A percentile compares a stretch with the other conserved stretches of the same genome.
These are phyloP conservation scores for Phaonia tiefii DNA, from an alignment of 2,888 invertebrate species.

Conservation along the genomic window DNA sequence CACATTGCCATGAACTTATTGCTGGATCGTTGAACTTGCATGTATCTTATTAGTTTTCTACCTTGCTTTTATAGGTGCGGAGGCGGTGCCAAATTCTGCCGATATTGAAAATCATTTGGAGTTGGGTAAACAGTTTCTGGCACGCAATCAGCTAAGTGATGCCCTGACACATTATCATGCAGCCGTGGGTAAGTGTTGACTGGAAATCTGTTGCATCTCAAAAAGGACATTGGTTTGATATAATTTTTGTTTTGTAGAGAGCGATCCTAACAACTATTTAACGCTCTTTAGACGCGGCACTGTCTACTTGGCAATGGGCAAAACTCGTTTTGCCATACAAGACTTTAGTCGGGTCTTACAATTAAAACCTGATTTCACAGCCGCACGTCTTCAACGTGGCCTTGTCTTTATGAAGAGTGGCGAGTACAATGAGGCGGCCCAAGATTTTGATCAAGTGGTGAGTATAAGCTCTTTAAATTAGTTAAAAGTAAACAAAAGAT, in stretches of 20 bases:
- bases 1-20: background rate
- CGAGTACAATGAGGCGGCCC: constrained; percentile 89
- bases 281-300: constrained; percentile 98
- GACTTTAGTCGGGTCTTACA: constrained; percentile 96
- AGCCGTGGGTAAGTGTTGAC: constrained; percentile 90
- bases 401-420: constrained; percentile 95
- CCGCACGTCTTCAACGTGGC: constrained; percentile 92
- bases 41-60: constrained; percentile 9
- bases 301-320: constrained; percentile 96
- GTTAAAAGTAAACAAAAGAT: too few species aligned
- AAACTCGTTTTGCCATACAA: constrained; percentile 95
- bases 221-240: constrained; percentile 6
- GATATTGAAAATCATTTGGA: constrained; percentile 97
- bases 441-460: constrained; percentile 92
- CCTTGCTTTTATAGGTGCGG: constrained; percentile 83
- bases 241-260: constrained; percentile 84
- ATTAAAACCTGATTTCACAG: constrained; percentile 95
- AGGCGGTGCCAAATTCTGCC: constrained; percentile 82
- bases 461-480: too few species aligned
- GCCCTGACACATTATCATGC: constrained; percentile 98
- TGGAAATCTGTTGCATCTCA: background rate
- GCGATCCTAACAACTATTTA: constrained; percentile 96
- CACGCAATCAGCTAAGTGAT: constrained; percentile 95
- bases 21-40: too few species aligned
- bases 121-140: constrained; percentile 94